Conservation (phyloP, 2,888 invertebrate species). For the Tortricodes alternella region DNA sequence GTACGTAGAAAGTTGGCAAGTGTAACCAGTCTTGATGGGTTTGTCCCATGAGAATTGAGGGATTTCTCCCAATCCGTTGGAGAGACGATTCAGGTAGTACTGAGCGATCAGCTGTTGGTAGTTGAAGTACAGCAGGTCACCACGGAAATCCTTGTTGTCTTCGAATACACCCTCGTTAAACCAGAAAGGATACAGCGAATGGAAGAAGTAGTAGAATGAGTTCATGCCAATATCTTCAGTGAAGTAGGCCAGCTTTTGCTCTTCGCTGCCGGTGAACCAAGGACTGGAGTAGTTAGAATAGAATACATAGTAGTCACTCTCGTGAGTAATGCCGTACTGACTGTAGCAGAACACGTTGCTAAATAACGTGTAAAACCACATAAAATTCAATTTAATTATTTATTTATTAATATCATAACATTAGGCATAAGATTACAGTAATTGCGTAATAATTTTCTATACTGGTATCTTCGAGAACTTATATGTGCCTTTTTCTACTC, state of each 20-base stretch:
- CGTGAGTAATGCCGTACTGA: conserved; percentile 65
- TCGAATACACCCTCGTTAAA: conserved; percentile 73
- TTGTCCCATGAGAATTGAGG: conserved; percentile 82
- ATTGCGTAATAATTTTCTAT: no score
- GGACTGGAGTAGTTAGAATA: conserved; percentile 84
- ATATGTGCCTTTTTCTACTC: no score
- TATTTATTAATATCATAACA: no score
- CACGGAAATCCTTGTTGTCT: conserved; percentile 80
- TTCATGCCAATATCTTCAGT: conserved; percentile 88
- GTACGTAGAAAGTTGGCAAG: conserved; percentile 44
- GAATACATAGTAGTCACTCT: conserved; percentile 70
- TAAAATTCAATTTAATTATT: no score
- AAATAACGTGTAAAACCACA: no score
- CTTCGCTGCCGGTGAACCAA: conserved; percentile 75
- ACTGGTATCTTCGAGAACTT: no score
- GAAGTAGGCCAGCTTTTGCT: conserved; percentile 85
- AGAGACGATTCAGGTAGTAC: conserved; percentile 87
- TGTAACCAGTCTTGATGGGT: conserved; percentile 72
- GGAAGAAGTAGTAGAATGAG: conserved; percentile 85
- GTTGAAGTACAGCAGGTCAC: conserved; percentile 85
- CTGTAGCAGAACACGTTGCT: no score
- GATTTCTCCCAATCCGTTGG: conserved; percentile 84
- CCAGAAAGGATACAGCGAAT: conserved; percentile 85
- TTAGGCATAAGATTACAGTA: no score
- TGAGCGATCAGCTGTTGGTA: conserved; percentile 87